Base-by-base conservation (phyloP, 2,113 vertebrate genomes). In the Onychostruthus taczanowskii region DNA sequence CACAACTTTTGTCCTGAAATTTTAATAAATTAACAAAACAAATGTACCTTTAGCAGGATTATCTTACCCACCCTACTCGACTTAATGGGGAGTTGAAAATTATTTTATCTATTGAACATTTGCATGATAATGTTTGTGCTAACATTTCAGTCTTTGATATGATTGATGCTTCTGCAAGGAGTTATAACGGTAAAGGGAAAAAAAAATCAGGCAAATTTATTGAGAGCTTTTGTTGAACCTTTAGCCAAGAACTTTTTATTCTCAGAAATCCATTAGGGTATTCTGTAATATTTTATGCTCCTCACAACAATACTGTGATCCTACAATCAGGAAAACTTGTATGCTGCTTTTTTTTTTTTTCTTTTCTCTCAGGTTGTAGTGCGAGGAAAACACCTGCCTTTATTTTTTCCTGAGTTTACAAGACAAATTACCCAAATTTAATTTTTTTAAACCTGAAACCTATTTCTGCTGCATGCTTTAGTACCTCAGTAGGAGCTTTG, bases 401-500 rank as follows among this genome's bases (percentile, higher is more conserved):
- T 55, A 17, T 63, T 66, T 80, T 80, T 46, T 16, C 15, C 5
- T 0, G 3, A 49, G 3, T 72, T 85, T 56, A 75, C 7, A 9
- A 28, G 13, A 11, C 10, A 2, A 27, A 35, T 80, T 85, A 64
- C 9, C 7, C 19, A 15, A 44, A 11, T 6, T 39, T 12, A 24
- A 31, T 74, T 23, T 6, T 66, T 26, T 55, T 14, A 47, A 66
- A 66, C 13, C 43, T 22, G 11, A 55, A 61, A 62, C 17, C 47
- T 22, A 9, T 49, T 70, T 88, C 37, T 86, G 58, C 39, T 74
- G 13, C 1, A 0, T 63, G 23, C 16, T 69, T 41, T 23, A 69
- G 16, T 28, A 39, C 8, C 3, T 6, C 8, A 35, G 0, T 2
- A 3, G 44, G 23, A 61, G 24, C 24, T 69, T 28, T 3, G 6